Evolutionary conservation across 2,113 vertebrate genomes (phyloP).

Genomic region (Neoarius graeffei): DNA sequence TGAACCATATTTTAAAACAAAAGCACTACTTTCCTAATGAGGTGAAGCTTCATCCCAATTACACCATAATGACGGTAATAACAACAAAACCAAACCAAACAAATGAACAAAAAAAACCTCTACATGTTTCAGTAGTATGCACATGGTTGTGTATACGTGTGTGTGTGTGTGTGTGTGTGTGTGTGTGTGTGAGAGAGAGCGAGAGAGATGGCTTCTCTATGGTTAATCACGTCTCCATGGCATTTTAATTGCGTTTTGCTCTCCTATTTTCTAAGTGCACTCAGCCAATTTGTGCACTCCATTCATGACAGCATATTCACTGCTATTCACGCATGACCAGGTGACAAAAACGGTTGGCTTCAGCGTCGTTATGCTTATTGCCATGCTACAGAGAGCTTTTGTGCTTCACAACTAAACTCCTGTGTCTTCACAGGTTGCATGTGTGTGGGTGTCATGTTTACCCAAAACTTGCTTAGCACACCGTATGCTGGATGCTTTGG

Average conservation of each 20-base stretch:
- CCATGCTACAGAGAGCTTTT: slow-evolving; percentile 55
- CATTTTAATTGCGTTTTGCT: slow-evolving; percentile 58
- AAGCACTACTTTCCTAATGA: slow-evolving; percentile 2
- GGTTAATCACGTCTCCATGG: slow-evolving; percentile 60
- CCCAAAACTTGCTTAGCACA: background rate
- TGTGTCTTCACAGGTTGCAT: slow-evolving; percentile 1
- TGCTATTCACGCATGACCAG: slow-evolving; percentile 55
- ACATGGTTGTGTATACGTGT: background rate
- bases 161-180: background rate
- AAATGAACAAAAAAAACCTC: background rate
- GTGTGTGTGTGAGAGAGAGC: background rate
- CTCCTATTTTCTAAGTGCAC: slow-evolving; percentile 50
- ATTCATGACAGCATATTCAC: slow-evolving; percentile 50
- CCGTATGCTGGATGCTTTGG: background rate
- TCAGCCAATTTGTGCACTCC: slow-evolving; percentile 50
- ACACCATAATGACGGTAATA: background rate
- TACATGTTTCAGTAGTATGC: background rate
- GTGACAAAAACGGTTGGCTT: slow-evolving; percentile 57
- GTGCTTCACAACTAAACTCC: slow-evolving; percentile 29
- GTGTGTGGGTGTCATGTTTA: slow-evolving; percentile 18
- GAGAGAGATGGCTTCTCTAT: background rate
- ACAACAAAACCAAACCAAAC: background rate
- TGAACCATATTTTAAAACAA: background rate
- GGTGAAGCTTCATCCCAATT: slow-evolving; percentile 4
- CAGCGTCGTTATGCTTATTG: slow-evolving; percentile 38